Base-by-base conservation (phyloP, 2,113 vertebrate genomes). In the Onychorhynchus coronatus region DNA sequence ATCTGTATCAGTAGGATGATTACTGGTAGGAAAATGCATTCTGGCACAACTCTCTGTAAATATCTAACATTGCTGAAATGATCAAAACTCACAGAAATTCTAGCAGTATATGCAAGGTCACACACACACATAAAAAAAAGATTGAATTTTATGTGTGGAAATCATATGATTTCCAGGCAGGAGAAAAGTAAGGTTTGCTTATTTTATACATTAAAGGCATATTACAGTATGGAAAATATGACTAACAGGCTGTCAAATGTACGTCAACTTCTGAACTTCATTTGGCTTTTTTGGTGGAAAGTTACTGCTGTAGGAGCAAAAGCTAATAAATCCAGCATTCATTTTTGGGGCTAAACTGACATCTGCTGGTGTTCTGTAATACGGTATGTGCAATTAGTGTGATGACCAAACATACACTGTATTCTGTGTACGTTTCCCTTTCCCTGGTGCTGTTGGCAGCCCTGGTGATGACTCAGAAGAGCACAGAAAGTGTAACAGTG, bases 311-410 rank as follows among this genome's bases (percentile, higher is more conserved):
- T 37, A 47, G 77, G 62, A 89, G 17, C 21, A 59, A 78, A 81
- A 66, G 65, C 49, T 52, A 49, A 25, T 44, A 91, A 66, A 80
- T 35, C 30, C 53, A 50, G 30, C 22, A 22, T 58, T 76, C 76
- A 78, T 95, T 83, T 94, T 41, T 17, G 1, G 52, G 35, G 52
- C 27, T 30, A 33, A 94, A 55, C 52, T 90, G 85, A 89, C 89
- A 95, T 95, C 96, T 97, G 50, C 89, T 93, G 96, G 93, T 85
- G 73, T 80, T 76, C 61, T 39, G 46, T 27, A 76, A 85, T 7
- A 65, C 42, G 8, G 5, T 71, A 31, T 7, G 8, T 30, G 53
- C 16, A 50, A 16, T 87, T 27, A 47, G 47, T 2, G 42, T 8
- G 46, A 31, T 52, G 61, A 35, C 56, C 49, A 42, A 85, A 66